A percentile compares a stretch with the other conserved stretches of the same genome.
These are phyloP conservation scores for Pao palembangensis DNA, from an alignment of 2,113 vertebrate genomes.

Conservation along the genomic window DNA sequence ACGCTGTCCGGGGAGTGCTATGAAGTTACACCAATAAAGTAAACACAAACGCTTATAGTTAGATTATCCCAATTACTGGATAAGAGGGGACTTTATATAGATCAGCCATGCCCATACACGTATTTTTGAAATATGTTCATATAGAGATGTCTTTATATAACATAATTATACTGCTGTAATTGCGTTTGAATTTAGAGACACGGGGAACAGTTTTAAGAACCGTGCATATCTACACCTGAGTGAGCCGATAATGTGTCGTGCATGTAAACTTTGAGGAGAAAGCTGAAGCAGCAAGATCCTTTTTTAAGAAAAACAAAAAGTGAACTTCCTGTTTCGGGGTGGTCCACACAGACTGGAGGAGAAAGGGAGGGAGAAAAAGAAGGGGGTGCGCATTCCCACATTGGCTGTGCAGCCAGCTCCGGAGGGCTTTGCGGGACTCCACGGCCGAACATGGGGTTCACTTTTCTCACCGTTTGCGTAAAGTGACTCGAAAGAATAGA, in stretches of 20 bases:
- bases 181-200: not conserved
- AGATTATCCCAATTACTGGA: conserved; percentile 36
- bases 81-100: conserved; percentile 32
- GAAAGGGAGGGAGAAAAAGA: conserved; percentile 61
- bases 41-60: conserved; percentile 58
- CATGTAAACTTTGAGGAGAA: conserved; percentile 28
- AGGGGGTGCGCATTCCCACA: conserved; percentile 73
- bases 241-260: conserved; percentile 5
- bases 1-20: conserved; percentile 49
- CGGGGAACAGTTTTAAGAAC: no score
- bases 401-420: conserved; percentile 70
- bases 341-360: conserved; percentile 78
- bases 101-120: conserved; percentile 11
- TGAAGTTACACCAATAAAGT: conserved; percentile 59
- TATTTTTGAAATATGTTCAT: not conserved
- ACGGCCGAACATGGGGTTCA: conserved; percentile 72
- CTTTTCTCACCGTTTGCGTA: conserved; percentile 51
- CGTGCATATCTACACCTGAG: not conserved
- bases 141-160: conserved; percentile 32
- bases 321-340: conserved; percentile 85
- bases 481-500: conserved; percentile 29
- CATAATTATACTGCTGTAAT: not conserved
- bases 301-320: conserved; percentile 80
- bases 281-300: conserved; percentile 48
- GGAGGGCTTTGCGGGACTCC: conserved; percentile 69